Evolutionary conservation across 2,113 vertebrate genomes (phyloP).

Genomic region (Microtus montanus): DNA sequence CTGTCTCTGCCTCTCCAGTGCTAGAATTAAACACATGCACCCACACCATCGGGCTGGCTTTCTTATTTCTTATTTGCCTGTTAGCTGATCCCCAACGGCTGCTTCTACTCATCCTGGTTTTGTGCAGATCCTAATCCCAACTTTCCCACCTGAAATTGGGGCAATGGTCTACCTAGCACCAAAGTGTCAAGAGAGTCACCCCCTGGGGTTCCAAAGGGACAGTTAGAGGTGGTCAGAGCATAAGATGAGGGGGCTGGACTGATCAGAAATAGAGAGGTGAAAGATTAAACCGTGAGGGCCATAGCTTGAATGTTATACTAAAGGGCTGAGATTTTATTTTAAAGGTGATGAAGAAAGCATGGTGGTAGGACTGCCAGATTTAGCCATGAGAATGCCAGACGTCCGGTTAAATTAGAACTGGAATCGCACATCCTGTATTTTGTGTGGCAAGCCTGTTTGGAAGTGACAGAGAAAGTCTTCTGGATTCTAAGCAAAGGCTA

Average conservation of each 20-base stretch:
- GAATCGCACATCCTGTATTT: constrained; percentile 39
- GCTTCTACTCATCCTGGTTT: not conserved
- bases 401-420: constrained; percentile 6
- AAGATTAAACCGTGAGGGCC: not conserved
- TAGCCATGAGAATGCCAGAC: constrained; percentile 60
- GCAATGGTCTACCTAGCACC: not conserved
- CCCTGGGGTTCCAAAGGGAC: constrained; percentile 25
- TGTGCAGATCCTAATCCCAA: not conserved
- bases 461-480: not conserved
- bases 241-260: not conserved
- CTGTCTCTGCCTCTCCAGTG: too few relatives aligned
- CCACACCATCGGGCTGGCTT: not conserved
- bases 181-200: constrained; percentile 14
- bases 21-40: too few relatives aligned
- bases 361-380: constrained; percentile 28
- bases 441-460: not conserved
- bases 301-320: constrained; percentile 42
- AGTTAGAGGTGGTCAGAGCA: not conserved
- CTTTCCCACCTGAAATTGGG: constrained; percentile 9
- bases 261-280: not conserved
- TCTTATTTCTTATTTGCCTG: not conserved
- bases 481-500: not conserved
- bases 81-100: not conserved
- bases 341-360: constrained; percentile 49
- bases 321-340: constrained; percentile 53